Evolutionary conservation across 1,140 invertebrate genomes (phyloP), one percentile per base, ranked within the genome.

Genomic region (Drosophila nannoptera): DNA sequence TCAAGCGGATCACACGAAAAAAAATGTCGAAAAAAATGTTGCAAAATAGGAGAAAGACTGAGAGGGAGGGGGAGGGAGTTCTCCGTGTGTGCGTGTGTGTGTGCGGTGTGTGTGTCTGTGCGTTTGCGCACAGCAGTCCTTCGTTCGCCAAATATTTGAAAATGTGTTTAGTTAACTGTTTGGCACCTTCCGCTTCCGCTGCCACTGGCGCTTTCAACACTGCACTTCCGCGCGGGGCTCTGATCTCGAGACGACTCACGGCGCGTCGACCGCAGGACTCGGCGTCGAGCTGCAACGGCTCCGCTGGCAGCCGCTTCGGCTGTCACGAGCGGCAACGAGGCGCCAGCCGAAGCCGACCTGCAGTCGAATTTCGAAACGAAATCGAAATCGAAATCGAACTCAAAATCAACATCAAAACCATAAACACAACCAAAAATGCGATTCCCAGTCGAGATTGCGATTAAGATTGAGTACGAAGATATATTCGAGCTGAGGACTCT

Each of bases 201-300:
- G 81, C 81, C 81, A 76, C 74, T 84, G 78, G 76, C 81, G 81
- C 68, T 77, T 75, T 54, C 36, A 31, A 60, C 81, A 86, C 77
- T 80, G 81, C 81, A 86, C 81, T 86, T 84, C 82, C 77, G 82
- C 78, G 66, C 81, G 67, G 53, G 74, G 70, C 71, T 77, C 76
- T 77, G 82, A 86, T 86, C 82, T 75, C 73, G 77, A 86, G 77
- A 77, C 81, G 71, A 84, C 81, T 80, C 73, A 48, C 69, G 60
- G 31, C 40, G 9, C 36, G 35, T 40, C 32, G 65, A 12, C 49
- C 22, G 45, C 35, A 60, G 49, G 58, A 22, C 22, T 50, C 16
- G 61, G 58, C 65, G 33, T 59, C 53, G 14, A 52, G 61, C 53
- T 56, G 43, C 67, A 69, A 45, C 68, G 52, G 11, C 59, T 32